phyloP scores from a whole-genome alignment of 2,113 vertebrate species.

The Motacilla tschutschensis region DNA sequence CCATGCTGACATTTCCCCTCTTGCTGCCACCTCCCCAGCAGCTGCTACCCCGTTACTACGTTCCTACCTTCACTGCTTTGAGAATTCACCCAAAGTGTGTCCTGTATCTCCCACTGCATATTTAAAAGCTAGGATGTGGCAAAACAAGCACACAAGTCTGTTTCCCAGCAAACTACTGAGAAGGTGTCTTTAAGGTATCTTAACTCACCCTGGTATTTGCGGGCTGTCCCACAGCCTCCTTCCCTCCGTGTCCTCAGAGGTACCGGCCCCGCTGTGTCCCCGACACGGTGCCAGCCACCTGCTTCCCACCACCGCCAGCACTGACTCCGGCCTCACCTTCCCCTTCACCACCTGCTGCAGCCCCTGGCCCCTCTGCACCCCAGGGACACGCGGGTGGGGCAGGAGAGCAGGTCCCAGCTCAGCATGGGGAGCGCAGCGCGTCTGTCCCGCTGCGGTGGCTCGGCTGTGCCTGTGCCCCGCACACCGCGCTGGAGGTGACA shows the following conservation, averaged over 20 bases:
- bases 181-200: neutral
- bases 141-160: neutral
- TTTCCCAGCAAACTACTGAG: neutral
- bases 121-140: neutral
- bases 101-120: neutral
- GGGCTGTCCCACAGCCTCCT: neutral
- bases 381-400: rapidly evolving
- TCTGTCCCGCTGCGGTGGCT: rapidly evolving
- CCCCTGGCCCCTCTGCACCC: neutral
- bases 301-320: neutral
- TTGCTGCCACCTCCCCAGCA: neutral
- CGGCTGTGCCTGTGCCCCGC: neutral
- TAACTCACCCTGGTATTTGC: neutral
- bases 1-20: neutral
- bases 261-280: rapidly evolving
- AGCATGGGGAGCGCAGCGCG: neutral
- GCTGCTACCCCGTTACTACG: neutral
- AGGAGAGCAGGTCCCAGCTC: neutral
- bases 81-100: neutral
- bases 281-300: rapidly evolving
- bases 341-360: neutral
- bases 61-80: neutral
- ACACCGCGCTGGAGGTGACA: rapidly evolving
- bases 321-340: neutral
- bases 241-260: neutral